phyloP scores from a whole-genome alignment of 2,797 vertebrate species.

The Pipistrellus pipistrellus region DNA sequence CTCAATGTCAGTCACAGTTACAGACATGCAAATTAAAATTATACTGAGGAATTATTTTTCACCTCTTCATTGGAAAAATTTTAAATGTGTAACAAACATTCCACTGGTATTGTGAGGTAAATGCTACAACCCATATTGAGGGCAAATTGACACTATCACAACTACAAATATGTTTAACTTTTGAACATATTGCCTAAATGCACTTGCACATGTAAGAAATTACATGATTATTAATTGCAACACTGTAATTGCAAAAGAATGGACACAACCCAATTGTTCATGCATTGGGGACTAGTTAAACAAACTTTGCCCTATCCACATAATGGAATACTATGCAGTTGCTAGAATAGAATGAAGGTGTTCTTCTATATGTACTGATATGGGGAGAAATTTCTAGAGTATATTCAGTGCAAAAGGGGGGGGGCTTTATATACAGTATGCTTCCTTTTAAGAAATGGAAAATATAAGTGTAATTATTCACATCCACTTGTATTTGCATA shows the following conservation, averaged over 20 bases:
- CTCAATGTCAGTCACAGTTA: neutral
- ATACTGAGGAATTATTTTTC: conserved; percentile 13
- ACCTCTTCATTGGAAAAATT: conserved; percentile 32
- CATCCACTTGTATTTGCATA: conserved; percentile 32
- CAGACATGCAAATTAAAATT: conserved; percentile 37
- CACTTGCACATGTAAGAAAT: conserved; percentile 30
- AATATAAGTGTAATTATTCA: neutral
- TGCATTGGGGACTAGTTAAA: conserved; percentile 25
- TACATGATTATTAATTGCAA: neutral
- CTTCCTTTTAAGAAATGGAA: conserved; percentile 31
- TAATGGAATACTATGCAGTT: neutral
- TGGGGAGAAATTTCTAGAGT: neutral
- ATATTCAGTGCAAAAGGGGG: neutral
- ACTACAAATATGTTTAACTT: conserved; percentile 56
- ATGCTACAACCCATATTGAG: neutral
- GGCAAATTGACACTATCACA: conserved; percentile 29
- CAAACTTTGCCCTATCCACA: neutral
- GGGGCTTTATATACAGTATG: neutral
- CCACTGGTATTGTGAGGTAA: conserved; percentile 3
- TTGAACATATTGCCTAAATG: conserved; percentile 44
- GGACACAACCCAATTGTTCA: neutral
- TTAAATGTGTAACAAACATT: neutral
- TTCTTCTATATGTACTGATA: neutral
- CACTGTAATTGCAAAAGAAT: conserved; percentile 20
- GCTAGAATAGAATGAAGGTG: conserved; percentile 20